Evolutionary conservation across 2,797 vertebrate species (phyloP).

Genomic region (Etheostoma perlongum): DNA sequence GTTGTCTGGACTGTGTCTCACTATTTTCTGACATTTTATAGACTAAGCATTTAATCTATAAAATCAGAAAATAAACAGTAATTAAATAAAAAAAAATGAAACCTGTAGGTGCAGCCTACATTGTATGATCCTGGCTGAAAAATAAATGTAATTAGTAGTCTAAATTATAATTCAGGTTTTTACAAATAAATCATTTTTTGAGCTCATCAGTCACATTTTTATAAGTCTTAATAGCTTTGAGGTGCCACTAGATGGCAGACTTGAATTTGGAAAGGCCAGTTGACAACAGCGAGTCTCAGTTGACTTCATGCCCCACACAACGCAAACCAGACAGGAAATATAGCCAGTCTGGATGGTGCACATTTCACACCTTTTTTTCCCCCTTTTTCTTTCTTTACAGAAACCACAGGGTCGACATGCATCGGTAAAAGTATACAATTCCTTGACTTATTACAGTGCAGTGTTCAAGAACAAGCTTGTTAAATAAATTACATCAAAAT

Average conservation of each 20-base stretch:
- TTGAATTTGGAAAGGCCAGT: conserved; percentile 77
- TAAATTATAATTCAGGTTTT: conserved; percentile 3
- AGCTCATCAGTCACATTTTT: not conserved
- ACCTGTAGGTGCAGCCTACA: too few species aligned
- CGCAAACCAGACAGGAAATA: conserved; percentile 62
- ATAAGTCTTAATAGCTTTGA: conserved; percentile 17
- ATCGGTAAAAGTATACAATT: conserved; percentile 32
- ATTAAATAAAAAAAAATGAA: not conserved
- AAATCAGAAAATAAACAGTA: not conserved
- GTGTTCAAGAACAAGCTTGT: conserved; percentile 46
- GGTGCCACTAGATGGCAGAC: conserved; percentile 85
- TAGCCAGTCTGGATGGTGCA: conserved; percentile 29
- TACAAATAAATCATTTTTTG: not conserved
- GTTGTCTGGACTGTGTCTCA: too few species aligned
- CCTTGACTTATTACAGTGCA: conserved; percentile 36
- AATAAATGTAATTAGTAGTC: not conserved
- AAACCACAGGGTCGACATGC: conserved; percentile 42
- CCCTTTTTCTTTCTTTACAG: not conserved
- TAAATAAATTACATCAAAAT: conserved; percentile 58
- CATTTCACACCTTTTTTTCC: conserved; percentile 51
- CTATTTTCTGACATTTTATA: conserved; percentile 7
- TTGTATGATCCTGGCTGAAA: not conserved
- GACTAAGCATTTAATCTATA: not conserved
- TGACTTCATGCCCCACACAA: conserved; percentile 54
- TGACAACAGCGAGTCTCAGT: conserved; percentile 35